Percentiles rank a stretch among this genome's conserved stretches.
phyloP scores from a whole-genome alignment of 1,140 invertebrate genomes.

The Melipona quadrifasciata region DNA sequence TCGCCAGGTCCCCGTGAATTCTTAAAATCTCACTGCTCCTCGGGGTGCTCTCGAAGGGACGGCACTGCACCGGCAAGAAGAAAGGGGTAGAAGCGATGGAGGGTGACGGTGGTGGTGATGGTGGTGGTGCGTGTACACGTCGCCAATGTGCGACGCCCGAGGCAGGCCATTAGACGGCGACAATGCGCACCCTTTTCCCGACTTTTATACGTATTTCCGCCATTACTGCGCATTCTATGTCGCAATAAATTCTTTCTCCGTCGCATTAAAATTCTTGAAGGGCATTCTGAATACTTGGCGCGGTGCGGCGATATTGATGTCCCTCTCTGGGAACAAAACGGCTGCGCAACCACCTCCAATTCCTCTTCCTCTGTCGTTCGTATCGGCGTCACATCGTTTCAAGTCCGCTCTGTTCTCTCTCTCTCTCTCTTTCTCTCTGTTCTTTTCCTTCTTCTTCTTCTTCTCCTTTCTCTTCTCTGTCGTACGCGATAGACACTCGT shows the following conservation, averaged over 20 bases:
- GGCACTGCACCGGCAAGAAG: slow-evolving; percentile 32
- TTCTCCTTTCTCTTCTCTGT: background rate
- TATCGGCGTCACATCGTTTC: slow-evolving; percentile 23
- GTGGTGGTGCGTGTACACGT: slow-evolving; percentile 51
- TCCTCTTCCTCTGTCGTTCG: slow-evolving; percentile 30
- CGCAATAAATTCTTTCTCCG: slow-evolving; percentile 75
- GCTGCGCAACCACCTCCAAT: background rate
- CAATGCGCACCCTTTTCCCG: slow-evolving; percentile 76
- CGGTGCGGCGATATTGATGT: slow-evolving; percentile 65
- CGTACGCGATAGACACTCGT: background rate
- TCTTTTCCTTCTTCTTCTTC: no score
- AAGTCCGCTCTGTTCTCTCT: background rate
- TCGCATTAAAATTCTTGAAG: slow-evolving; percentile 77
- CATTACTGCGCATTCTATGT: slow-evolving; percentile 76
- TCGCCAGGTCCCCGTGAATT: slow-evolving; percentile 5
- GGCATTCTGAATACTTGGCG: slow-evolving; percentile 73
- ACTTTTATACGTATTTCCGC: slow-evolving; percentile 78
- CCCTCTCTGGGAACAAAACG: slow-evolving; percentile 64
- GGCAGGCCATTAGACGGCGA: slow-evolving; percentile 75
- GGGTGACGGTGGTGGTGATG: background rate
- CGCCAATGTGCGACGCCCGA: slow-evolving; percentile 63
- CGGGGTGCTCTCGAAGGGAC: slow-evolving; percentile 25
- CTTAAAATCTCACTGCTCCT: slow-evolving; percentile 7
- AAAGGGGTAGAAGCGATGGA: background rate
- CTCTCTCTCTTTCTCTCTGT: no score